Evolutionary conservation across 2,113 vertebrate genomes (phyloP).

Genomic region (Brachyistius frenatus): DNA sequence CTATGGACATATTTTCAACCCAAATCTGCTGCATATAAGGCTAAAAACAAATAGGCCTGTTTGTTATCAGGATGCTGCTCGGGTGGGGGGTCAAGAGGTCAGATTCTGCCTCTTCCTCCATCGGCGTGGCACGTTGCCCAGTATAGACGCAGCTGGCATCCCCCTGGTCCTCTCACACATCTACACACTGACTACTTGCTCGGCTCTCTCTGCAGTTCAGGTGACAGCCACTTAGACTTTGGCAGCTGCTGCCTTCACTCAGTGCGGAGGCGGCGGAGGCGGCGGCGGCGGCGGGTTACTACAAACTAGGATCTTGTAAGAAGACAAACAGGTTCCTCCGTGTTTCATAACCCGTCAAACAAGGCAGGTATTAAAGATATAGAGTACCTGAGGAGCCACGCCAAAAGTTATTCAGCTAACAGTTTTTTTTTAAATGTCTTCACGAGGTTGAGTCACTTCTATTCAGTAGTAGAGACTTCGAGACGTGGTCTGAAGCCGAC

Average conservation of each 20-base stretch:
- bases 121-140: conserved; percentile 49
- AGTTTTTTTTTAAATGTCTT: too few species aligned
- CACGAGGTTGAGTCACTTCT: too few species aligned
- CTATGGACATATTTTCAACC: too few species aligned
- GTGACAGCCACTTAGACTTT: conserved; percentile 63
- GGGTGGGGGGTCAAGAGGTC: conserved; percentile 42
- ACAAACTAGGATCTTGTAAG: not conserved
- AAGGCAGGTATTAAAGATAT: not conserved
- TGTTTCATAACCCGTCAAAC: not conserved
- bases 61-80: conserved; percentile 26
- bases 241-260: conserved; percentile 79
- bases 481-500: too few species aligned
- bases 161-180: not conserved
- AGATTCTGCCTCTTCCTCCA: conserved; percentile 45
- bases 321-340: not conserved
- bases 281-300: not conserved
- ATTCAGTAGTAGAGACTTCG: too few species aligned
- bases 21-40: too few species aligned
- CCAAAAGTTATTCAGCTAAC: not conserved
- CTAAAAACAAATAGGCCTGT: not conserved
- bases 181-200: not conserved
- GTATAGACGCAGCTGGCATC: conserved; percentile 53
- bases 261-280: not conserved
- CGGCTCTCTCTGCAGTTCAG: conserved; percentile 58
- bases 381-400: not conserved